Evolutionary conservation across 2,113 vertebrate genomes (phyloP).

Genomic region (Delphinapterus leucas): DNA sequence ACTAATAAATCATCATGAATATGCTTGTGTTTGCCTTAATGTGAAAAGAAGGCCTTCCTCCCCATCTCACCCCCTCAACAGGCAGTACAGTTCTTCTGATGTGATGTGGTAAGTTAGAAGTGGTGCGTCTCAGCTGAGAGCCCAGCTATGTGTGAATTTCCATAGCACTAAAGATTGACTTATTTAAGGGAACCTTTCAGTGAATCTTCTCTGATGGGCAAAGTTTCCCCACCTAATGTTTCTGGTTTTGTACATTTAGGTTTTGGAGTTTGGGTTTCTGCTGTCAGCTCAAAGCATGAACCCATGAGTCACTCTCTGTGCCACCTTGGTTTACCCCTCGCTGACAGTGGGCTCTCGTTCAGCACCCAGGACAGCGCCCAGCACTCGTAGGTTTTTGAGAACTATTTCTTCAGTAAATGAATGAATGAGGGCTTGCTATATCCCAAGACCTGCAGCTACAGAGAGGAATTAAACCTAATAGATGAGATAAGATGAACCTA

Average conservation of each 20-base stretch:
- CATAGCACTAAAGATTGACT: background rate
- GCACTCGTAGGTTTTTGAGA: fast-evolving
- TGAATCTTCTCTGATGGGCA: background rate
- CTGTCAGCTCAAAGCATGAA: background rate
- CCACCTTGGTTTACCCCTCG: background rate
- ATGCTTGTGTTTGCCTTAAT: background rate
- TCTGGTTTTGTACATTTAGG: background rate
- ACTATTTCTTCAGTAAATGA: background rate
- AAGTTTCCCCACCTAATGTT: background rate
- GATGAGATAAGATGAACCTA: background rate
- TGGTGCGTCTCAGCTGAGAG: background rate
- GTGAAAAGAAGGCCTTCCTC: background rate
- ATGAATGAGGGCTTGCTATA: background rate
- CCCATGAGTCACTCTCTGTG: background rate
- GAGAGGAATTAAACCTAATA: background rate
- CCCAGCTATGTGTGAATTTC: background rate
- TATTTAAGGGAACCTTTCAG: background rate
- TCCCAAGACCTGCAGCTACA: background rate
- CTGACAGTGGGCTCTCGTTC: fast-evolving
- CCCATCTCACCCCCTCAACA: background rate
- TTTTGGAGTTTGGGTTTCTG: background rate
- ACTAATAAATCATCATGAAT: background rate
- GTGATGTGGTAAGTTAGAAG: background rate
- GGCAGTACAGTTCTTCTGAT: no score
- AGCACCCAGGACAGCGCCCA: constrained; percentile 24